Base-by-base conservation (phyloP, 2,888 invertebrate genomes). In the Leptinotarsa rubiginosa region DNA sequence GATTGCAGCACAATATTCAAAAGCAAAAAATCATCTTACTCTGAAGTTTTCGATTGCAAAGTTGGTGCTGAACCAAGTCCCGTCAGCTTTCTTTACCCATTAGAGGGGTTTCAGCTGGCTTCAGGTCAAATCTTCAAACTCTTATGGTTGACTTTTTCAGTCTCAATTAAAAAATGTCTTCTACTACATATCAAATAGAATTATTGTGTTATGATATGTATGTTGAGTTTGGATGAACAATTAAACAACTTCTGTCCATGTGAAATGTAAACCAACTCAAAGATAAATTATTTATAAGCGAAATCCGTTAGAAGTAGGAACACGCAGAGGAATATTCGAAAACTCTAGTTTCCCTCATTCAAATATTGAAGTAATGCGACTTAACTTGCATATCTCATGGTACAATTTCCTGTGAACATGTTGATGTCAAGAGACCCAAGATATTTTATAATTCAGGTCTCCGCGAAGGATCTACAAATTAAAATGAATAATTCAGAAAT, bases 401-500 rank as follows among this genome's bases (percentile, higher is more conserved):
- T 50, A 54, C 69, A 75, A 75, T 75, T 75, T 75, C 75, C 70
- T 70, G 75, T 69, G 66, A 75, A 70, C 72, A 75, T 72, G 72
- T 70, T 75, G 75, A 69, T 76, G 74, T 76, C 76, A 59, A 72
- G 75, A 75, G 72, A 73, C 73, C 72, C 64, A 78, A 78, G 79
- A 82, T 80, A 82, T 82, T 84, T 82, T 82, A 82, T 82, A 82
- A 83, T 83, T 79, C 79, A 80, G 76, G 79, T 80, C 75, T 78
- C 79, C 76, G 65, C 69, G 69, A 83, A 83, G 84, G 84, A 81
- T 82, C 83, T 79, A 81, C 82, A 84, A 84, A 84, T 85, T 84
- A 82, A 83, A 85, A 83, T 85, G 84, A 85, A 85, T 85, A 85
- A 85, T 85, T 85, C 79, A 85, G 82, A 84, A 84, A 83, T 83